These are phyloP conservation scores for Epicampocera succincta DNA, from an alignment of 2,888 invertebrate species.

Conservation along the genomic window DNA sequence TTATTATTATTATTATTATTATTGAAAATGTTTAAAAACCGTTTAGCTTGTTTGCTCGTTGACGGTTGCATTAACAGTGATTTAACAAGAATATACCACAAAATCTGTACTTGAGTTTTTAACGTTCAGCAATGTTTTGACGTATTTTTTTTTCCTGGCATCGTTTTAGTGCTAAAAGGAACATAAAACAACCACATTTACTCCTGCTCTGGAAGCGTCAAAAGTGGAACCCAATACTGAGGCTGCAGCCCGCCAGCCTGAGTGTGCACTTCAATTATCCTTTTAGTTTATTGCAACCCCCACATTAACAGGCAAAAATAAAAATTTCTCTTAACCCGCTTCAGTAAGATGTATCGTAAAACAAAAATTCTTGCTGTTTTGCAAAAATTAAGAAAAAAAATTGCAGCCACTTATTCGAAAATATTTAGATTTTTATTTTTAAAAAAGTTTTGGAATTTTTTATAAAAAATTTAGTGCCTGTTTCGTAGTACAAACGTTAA, in stretches of 20 bases:
- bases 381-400: neutral
- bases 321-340: conserved; percentile 26
- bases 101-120: conserved; percentile 61
- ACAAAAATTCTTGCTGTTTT: neutral
- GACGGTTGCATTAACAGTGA: conserved; percentile 78
- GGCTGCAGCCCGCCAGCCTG: conserved; percentile 21
- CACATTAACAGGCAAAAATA: neutral
- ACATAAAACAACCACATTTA: conserved; percentile 38
- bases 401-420: no score
- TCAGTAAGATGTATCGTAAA: neutral
- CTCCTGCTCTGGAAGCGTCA: conserved; percentile 7
- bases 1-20: conserved; percentile 40
- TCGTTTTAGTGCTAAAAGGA: conserved; percentile 21
- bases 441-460: no score
- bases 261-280: conserved; percentile 64
- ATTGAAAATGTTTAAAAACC: conserved; percentile 62
- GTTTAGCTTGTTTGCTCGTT: conserved; percentile 78
- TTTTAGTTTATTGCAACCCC: conserved; percentile 62
- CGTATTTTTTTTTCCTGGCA: conserved; percentile 27
- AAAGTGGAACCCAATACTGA: conserved; percentile 37
- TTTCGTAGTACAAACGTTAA: no score
- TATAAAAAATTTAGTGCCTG: no score
- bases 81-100: conserved; percentile 66
- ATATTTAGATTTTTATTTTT: no score
- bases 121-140: conserved; percentile 49